phyloP scores from a whole-genome alignment of 2,888 invertebrate species.

The Tridacna gigas region DNA sequence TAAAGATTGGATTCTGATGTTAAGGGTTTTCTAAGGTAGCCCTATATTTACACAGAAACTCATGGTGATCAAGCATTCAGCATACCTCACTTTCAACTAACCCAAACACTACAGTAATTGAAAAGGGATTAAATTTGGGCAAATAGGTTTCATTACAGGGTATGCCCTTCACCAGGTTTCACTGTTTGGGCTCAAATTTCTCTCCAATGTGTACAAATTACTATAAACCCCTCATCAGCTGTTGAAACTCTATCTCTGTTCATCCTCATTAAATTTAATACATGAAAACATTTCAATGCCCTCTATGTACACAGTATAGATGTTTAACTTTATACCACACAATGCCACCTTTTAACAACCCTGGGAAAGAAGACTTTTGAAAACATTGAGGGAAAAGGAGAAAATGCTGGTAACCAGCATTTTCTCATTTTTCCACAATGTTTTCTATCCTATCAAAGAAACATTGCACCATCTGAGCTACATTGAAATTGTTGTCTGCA shows the following conservation, averaged over 20 bases:
- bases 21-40: neutral
- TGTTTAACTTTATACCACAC: too few species aligned
- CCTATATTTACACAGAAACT: neutral
- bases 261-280: constrained; percentile 21
- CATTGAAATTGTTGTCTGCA: too few species aligned
- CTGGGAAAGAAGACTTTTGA: too few species aligned
- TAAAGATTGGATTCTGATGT: neutral
- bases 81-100: constrained; percentile 5
- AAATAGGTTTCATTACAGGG: constrained; percentile 4
- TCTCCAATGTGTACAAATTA: constrained; percentile 11
- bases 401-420: too few species aligned
- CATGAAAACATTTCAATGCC: constrained; percentile 4
- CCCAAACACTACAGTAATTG: constrained; percentile 6
- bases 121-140: constrained; percentile 12
- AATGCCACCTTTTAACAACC: too few species aligned
- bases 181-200: constrained; percentile 19
- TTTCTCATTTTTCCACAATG: too few species aligned
- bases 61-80: neutral
- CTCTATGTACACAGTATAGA: too few species aligned
- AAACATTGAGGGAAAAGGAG: too few species aligned
- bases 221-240: constrained; percentile 17
- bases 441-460: too few species aligned
- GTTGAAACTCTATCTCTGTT: neutral
- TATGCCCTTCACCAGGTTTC: constrained; percentile 9
- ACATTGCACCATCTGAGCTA: too few species aligned